Conservation (phyloP, 1,140 invertebrate genomes). For the Cherax quadricarinatus region DNA sequence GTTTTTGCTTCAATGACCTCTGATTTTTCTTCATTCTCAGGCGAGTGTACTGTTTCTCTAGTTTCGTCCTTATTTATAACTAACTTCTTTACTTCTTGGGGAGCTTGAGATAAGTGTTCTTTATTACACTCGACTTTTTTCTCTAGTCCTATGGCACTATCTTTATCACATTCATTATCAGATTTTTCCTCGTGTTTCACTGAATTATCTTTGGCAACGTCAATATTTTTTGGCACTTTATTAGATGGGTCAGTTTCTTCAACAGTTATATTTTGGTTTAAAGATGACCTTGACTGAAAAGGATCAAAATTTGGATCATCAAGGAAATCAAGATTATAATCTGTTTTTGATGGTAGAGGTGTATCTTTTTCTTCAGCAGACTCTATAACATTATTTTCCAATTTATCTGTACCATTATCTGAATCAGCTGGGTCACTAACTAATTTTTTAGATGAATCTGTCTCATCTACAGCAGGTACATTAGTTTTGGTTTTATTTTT, state of each 20-base stretch:
- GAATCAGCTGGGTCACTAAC: background rate
- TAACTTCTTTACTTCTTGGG: background rate
- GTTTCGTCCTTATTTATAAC: background rate
- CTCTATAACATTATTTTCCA: background rate
- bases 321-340: conserved; percentile 71
- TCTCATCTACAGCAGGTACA: background rate
- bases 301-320: conserved; percentile 71
- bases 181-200: background rate
- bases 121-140: background rate
- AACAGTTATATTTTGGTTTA: conserved; percentile 4
- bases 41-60: background rate
- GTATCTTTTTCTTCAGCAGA: conserved; percentile 30
- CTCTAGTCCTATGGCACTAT: background rate
- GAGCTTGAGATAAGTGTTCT: background rate
- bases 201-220: background rate
- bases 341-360: conserved; percentile 41
- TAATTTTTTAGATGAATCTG: background rate
- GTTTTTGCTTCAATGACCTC: background rate
- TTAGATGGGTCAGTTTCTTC: background rate
- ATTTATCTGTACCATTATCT: background rate
- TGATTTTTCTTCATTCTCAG: background rate
- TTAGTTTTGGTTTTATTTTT: conserved; percentile 35
- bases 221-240: background rate
- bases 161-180: conserved; percentile 5
- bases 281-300: conserved; percentile 35